Conservation (phyloP, 1,140 invertebrate species). For the Archegozetes longisetosus region DNA sequence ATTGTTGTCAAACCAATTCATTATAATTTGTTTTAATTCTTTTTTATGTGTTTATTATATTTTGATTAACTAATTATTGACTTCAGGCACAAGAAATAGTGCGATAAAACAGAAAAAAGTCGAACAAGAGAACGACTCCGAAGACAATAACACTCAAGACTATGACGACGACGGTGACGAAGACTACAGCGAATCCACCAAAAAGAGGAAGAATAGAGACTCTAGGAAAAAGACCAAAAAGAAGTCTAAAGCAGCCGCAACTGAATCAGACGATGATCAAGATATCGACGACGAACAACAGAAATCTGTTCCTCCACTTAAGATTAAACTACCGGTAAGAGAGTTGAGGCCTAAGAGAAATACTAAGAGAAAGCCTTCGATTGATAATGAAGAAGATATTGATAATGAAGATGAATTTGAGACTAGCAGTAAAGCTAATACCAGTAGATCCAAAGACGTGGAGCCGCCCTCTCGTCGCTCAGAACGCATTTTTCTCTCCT, state of each 20-base stretch:
- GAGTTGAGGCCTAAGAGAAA: constrained; percentile 39
- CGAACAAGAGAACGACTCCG: too few relatives aligned
- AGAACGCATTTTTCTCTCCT: constrained; percentile 14
- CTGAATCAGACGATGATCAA: too few relatives aligned
- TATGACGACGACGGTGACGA: neutral
- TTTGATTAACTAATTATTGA: neutral
- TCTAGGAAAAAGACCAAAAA: too few relatives aligned
- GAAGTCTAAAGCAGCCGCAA: too few relatives aligned
- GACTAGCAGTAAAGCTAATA: neutral
- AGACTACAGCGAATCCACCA: too few relatives aligned
- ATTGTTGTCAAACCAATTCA: too few relatives aligned
- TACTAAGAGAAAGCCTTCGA: constrained; percentile 41
- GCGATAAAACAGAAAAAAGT: neutral
- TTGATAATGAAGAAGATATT: constrained; percentile 55
- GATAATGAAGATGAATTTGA: constrained; percentile 59
- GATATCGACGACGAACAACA: neutral
- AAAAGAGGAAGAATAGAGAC: too few relatives aligned
- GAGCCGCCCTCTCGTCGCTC: constrained; percentile 41
- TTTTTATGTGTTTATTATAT: too few relatives aligned
- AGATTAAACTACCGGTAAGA: constrained; percentile 57
- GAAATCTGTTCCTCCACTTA: constrained; percentile 64
- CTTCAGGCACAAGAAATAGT: neutral
- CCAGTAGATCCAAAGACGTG: constrained; percentile 34
- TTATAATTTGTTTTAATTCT: too few relatives aligned
- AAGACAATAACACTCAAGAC: neutral